A percentile compares a stretch with the other conserved stretches of the same genome.
Conservation (phyloP, 1,140 invertebrate genomes). For the Ladona fulva region DNA sequence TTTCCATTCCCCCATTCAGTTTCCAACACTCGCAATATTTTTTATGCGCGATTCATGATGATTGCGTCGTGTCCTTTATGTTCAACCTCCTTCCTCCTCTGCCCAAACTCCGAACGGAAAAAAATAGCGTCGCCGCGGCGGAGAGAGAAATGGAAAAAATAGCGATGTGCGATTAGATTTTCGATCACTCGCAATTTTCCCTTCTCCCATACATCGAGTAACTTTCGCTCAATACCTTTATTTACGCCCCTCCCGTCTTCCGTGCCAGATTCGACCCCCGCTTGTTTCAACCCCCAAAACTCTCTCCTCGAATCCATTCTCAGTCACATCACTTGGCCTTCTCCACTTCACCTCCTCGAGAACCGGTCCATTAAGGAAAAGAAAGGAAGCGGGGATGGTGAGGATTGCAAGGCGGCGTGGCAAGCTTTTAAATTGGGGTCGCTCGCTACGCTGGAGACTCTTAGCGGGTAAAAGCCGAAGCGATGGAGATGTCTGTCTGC, state of each 20-base stretch:
- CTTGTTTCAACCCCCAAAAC: neutral
- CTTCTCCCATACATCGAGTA: too few relatives aligned
- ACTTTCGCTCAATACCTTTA: too few relatives aligned
- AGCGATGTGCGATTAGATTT: neutral
- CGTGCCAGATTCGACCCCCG: neutral
- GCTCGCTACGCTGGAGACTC: neutral
- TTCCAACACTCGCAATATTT: neutral
- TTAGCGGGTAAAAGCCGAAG: neutral
- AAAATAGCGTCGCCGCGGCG: neutral
- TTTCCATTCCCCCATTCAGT: neutral
- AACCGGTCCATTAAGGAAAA: neutral
- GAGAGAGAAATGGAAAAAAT: neutral
- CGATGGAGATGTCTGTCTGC: neutral
- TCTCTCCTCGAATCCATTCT: neutral
- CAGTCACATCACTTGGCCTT: neutral
- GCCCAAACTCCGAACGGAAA: neutral
- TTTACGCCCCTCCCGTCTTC: neutral
- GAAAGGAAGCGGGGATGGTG: neutral
- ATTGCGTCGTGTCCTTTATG: neutral
- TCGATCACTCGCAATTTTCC: neutral
- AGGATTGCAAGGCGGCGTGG: neutral
- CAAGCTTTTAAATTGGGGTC: neutral
- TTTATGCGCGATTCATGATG: neutral
- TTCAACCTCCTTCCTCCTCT: neutral
- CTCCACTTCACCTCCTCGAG: conserved; percentile 1